Evolutionary conservation across 1,140 invertebrate genomes (phyloP), one percentile per base, ranked within the genome.

Genomic region (Hetaerina americana): DNA sequence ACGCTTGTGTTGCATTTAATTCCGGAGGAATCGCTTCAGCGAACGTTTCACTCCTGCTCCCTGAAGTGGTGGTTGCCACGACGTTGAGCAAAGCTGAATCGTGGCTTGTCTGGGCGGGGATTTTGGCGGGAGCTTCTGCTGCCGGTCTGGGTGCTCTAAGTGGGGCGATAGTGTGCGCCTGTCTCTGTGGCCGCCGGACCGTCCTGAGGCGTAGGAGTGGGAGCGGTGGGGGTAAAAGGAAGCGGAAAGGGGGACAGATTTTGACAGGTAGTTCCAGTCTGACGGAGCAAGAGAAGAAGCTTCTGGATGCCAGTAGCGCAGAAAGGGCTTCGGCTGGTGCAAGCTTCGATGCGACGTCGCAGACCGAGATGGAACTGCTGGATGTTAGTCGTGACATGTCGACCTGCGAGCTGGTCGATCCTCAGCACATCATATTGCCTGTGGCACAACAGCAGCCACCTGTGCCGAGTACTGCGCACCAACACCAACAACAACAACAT

Each of bases 221-320:
- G 67, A 70, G 72, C 26, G 82, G 86, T 67, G 79, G 85, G 1
- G 26, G 75, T 8, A 79, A 79, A 8, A 67, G 15, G 72, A 75
- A 40, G 31, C 68, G 27, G 18, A 73, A 73, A 40, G 70, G 6
- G 28, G 22, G 49, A 24, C 49, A 71, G 26, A 76, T 76, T 25
- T 72, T 74, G 24, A 76, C 73, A 78, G 85, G 87, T 0, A 92
- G 90, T 77, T 84, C 88, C 31, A 92, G 90, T 78, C 92, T 92
- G 77, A 91, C 87, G 24, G 92, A 94, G 71, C 92, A 93, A 80
- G 91, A 93, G 76, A 94, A 93, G 79, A 90, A 91, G 74, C 80
- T 93, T 5, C 83, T 93, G 27, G 91, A 92, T 76, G 86, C 90
- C 22, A 89, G 88, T 69, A 90, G 92, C 22, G 90, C 90, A 3